Base-by-base conservation (phyloP, 1,140 invertebrate genomes). In the Pseudomyrmex dendroicus region DNA sequence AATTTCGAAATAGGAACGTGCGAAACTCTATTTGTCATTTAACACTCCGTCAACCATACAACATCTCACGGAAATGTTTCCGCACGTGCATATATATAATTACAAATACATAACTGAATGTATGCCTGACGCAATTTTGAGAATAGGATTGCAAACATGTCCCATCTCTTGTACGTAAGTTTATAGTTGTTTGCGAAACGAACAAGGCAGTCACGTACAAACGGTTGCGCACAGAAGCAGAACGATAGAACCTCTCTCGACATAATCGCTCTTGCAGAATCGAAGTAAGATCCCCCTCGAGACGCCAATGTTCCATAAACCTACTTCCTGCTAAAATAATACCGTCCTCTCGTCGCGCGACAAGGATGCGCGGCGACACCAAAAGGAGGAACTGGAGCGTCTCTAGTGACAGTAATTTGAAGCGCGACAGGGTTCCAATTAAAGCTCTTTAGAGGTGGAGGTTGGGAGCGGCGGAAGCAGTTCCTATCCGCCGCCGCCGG, bases 381-480 rank as follows among this genome's bases (percentile, higher is more conserved):
- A 74, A 91, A 90, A 86, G 85, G 73, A 86, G 85, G 86, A 91
- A 92, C 86, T 87, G 84, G 89, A 91, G 87, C 87, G 82, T 92
- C 86, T 89, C 85, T 67, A 82, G 88, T 87, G 89, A 92, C 89
- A 89, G 87, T 92, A 90, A 91, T 92, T 91, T 70, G 89, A 90
- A 88, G 87, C 87, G 87, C 87, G 91, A 91, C 91, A 89, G 88
- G 85, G 87, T 90, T 91, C 87, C 90, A 91, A 92, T 92, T 92
- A 89, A 90, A 89, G 89, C 88, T 91, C 90, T 89, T 90, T 91
- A 86, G 73, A 86, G 59, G 35, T 61, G 66, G 76, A 70, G 83
- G 80, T 77, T 84, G 86, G 52, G 67, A 76, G 57, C 54, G 77
- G 80, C 77, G 70, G 64, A 12, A 64, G 54, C 20, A 68, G 77